Evolutionary conservation across 2,888 invertebrate genomes (phyloP).

Genomic region (Phytoseiulus persimilis): DNA sequence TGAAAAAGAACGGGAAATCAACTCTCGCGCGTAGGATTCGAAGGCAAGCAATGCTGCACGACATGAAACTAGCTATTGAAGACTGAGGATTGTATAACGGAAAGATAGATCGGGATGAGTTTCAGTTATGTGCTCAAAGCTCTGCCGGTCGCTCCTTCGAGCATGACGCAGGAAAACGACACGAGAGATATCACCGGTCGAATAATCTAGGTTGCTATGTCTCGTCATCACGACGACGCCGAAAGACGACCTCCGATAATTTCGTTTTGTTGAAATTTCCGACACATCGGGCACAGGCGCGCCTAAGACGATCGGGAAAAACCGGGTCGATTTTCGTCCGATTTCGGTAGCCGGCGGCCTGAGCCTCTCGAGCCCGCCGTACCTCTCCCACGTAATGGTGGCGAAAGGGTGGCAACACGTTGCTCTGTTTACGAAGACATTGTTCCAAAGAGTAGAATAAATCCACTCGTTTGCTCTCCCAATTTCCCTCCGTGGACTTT

Average conservation of each 20-base stretch:
- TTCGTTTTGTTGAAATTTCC: neutral
- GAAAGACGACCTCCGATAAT: neutral
- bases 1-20: no score
- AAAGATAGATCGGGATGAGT: no score
- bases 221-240: neutral
- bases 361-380: neutral
- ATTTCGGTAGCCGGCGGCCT: neutral
- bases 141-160: neutral
- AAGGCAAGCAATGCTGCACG: no score
- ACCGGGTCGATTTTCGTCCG: neutral
- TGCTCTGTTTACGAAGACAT: neutral
- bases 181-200: neutral
- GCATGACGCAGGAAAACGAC: neutral
- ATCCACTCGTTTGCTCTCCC: neutral
- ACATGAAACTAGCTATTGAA: no score
- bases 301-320: neutral
- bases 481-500: neutral
- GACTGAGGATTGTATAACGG: no score
- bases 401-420: neutral
- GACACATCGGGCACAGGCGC: neutral
- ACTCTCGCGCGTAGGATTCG: no score
- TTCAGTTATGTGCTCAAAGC: no score
- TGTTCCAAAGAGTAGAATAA: neutral
- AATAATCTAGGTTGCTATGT: neutral
- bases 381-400: neutral